Evolutionary conservation across 1,140 invertebrate genomes (phyloP), one percentile per base, ranked within the genome.

Genomic region (Drosophila sulfurigaster): DNA sequence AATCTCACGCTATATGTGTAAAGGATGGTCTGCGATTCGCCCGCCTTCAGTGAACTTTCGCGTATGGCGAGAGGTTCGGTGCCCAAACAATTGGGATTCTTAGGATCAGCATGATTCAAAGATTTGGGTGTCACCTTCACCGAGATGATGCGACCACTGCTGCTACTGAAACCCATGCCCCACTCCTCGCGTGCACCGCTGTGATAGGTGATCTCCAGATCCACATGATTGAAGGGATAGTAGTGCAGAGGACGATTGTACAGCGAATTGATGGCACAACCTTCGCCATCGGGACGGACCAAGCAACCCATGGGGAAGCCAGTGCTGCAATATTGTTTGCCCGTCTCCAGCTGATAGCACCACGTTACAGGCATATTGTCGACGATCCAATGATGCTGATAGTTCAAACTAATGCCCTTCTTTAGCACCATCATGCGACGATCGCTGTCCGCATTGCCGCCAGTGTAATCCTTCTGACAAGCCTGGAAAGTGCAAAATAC

Each of bases 291-390:
- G 5, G 72, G 51, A 28, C 93, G 93, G 11, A 94, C 93, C 78
- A 97, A 98, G 93, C 99, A 99, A n/a, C 99, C 99, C 96, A 99
- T 98, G 1, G 98, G 98, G 92, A 99, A 99, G 35, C 99, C 98
- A 65, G 96, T 98, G 49, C 96, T 97, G 92, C 99, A 99, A 93
- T 97, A 96, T 81, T 96, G 95, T 91, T 95, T 94, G 69, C 94
- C 95, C 91, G 95, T 95, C 75, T 98, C 96, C 66, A 93, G 92
- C 66, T 95, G 93, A 92, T 99, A 99, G 93, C 99, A 99, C 96
- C 97, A 99, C 0, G 96, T 97, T 1, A 97, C 96, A 35, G 98
- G 99, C 98, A 99, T 99, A 91, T 99, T 99, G 93, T 99, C 96
- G 82, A 99, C 95, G 86, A 98, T 98, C 98, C 98, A 99, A 93